Evolutionary conservation across 2,888 invertebrate genomes (phyloP), one percentile per base, ranked within the genome.

Genomic region (Palloptera scutellata): DNA sequence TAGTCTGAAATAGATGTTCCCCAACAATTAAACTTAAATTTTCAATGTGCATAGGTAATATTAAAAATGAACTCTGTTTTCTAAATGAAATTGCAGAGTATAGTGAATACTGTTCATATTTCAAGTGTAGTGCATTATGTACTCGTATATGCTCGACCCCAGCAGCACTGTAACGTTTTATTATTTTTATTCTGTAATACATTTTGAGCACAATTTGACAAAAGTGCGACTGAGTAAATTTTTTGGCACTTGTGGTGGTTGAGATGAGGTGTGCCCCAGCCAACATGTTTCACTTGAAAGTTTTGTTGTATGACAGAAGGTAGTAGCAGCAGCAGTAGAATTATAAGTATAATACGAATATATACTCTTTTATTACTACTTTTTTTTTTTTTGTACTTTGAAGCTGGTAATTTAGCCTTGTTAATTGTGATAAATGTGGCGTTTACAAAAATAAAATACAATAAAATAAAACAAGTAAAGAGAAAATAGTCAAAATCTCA

Each of bases 391-490:
- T n/a, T n/a, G n/a, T 30, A 30, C 30, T 30, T 30, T 30, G 30
- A 61, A 66, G 60, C 66, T 66, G 61, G 43, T 66, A 66, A 66
- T 66, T 66, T 66, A 70, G 57, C 61, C 70, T 57, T 68, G 72
- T 70, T 73, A 73, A 73, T 73, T 73, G 73, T 73, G 73, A 71
- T 68, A 73, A 73, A 72, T 73, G 73, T 71, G 69, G 60, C 68
- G 62, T 61, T 69, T 59, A 17, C 12, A 41, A 30, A 48, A 59
- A 58, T 57, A 17, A 58, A 57, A 19, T 20, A 15, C 17, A 57
- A 61, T 12, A 45, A 64, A 61, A 54, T 17, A 40, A 17, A 60
- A 55, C 40, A 57, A 57, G 40, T 5, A 53, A 60, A 53, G 43
- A 41, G 52, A 62, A 69, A 62, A 65, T 62, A 60, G 61, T 63